phyloP scores from a whole-genome alignment of 2,888 invertebrate species.

The Polymixis lichenea region DNA sequence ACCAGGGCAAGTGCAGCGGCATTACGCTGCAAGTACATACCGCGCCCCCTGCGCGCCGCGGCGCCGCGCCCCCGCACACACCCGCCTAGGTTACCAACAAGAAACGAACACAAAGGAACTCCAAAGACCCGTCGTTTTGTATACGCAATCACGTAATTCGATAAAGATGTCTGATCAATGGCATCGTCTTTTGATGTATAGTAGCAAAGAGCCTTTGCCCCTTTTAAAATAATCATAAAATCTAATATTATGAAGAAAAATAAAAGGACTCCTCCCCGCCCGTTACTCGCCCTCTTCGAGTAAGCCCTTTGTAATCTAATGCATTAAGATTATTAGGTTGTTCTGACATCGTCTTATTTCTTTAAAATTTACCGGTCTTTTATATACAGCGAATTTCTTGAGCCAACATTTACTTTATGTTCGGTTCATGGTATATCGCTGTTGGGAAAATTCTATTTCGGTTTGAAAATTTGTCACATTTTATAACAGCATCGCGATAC shows the following conservation, averaged over 20 bases:
- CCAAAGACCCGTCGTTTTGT: slow-evolving; percentile 65
- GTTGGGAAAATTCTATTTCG: slow-evolving; percentile 32
- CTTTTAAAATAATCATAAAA: slow-evolving; percentile 85
- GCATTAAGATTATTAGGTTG: slow-evolving; percentile 87
- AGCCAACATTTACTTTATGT: slow-evolving; percentile 57
- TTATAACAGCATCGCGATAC: slow-evolving; percentile 34
- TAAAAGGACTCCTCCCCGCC: slow-evolving; percentile 76
- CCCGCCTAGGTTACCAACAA: slow-evolving; percentile 75
- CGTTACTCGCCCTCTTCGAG: slow-evolving; percentile 71
- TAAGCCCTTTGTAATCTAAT: slow-evolving; percentile 85
- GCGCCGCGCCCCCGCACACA: slow-evolving; percentile 60
- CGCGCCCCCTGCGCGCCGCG: slow-evolving; percentile 68
- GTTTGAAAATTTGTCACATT: slow-evolving; percentile 52
- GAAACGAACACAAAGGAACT: slow-evolving; percentile 75
- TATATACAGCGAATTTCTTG: slow-evolving; percentile 63
- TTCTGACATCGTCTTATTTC: slow-evolving; percentile 81
- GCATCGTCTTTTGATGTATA: slow-evolving; percentile 75
- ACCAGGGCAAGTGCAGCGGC: slow-evolving; percentile 89
- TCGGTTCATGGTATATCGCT: slow-evolving; percentile 41
- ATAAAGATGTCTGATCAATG: slow-evolving; percentile 76
- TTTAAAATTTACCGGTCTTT: slow-evolving; percentile 78
- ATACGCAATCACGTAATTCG: slow-evolving; percentile 76
- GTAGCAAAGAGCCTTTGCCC: slow-evolving; percentile 74
- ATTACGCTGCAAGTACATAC: slow-evolving; percentile 87
- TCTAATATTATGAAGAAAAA: slow-evolving; percentile 83